Base-by-base conservation (phyloP, 2,113 vertebrate genomes). In the Candoia aspera region DNA sequence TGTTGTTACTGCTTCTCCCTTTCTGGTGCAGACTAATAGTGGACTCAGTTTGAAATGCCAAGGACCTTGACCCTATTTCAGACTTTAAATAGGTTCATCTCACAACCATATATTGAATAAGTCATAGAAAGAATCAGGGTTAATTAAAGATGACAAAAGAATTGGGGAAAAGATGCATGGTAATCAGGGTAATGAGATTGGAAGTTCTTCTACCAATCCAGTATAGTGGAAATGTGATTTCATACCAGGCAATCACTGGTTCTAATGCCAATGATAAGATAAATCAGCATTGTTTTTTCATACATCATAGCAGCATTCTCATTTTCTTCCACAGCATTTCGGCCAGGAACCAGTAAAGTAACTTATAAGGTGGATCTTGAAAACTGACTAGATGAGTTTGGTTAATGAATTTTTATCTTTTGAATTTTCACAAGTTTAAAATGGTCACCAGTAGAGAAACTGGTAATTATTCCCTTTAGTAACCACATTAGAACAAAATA, bases 61-160 rank as follows among this genome's bases (percentile, higher is more conserved):
- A 96, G 94, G 37, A 90, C 58, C 62, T 92, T 88, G 68, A 88
- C 90, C 86, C 59, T 68, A 96, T 97, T 95, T 94, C 94, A 8
- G 92, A 83, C 53, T 97, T 93, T 90, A 96, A 96, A 97, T 94
- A 96, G 92, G 83, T 94, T 2, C 86, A 87, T 90, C 96, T 96
- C 96, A 97, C 57, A 96, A 53, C 91, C 94, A 60, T 84, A 85
- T 94, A 90, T 95, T 96, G 93, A 97, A 91, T 95, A 94, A 95
- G 84, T 95, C 94, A 95, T 88, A 91, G 88, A 92, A 2, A 46
- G 92, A 93, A 94, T 95, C 93, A 96, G 87, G 93, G 42, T 33
- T 53, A 94, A 96, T 91, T 94, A 96, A 89, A 96, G 95, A 87
- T 95, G 95, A 96, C 93, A 97, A 96, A 97, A 97, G 97, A 97